Evolutionary conservation across 2,888 invertebrate genomes (phyloP).

Genomic region (Alitta virens): DNA sequence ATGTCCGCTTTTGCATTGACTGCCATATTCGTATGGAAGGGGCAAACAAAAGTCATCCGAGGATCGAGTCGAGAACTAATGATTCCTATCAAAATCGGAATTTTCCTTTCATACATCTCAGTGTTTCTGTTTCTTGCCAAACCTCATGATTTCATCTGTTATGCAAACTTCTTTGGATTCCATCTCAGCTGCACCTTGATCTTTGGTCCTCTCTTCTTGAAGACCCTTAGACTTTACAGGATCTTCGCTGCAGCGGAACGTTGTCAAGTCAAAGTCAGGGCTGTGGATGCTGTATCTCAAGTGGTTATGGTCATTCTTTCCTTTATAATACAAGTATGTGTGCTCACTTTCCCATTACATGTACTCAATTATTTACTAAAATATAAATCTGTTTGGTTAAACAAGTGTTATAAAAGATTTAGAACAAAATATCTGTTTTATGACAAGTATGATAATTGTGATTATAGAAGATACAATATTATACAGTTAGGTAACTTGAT

Average conservation of each 20-base stretch:
- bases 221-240: not conserved
- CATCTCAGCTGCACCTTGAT: slow-evolving; percentile 7
- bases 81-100: not conserved
- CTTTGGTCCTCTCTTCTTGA: slow-evolving; percentile 11
- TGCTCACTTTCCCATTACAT: too few relatives aligned
- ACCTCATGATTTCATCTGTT: not conserved
- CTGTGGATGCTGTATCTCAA: not conserved
- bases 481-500: too few relatives aligned
- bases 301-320: not conserved
- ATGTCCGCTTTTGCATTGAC: not conserved
- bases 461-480: too few relatives aligned
- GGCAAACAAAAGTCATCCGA: not conserved
- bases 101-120: not conserved
- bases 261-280: not conserved
- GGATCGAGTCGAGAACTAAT: slow-evolving; percentile 12
- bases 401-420: too few relatives aligned
- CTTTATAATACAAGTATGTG: not conserved
- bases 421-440: too few relatives aligned
- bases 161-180: slow-evolving; percentile 3
- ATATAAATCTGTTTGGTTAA: too few relatives aligned
- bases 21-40: not conserved
- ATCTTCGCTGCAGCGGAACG: slow-evolving; percentile 5
- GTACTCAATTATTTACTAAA: too few relatives aligned
- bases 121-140: slow-evolving; percentile 4
- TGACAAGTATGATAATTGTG: too few relatives aligned